phyloP scores from a whole-genome alignment of 2,888 invertebrate genomes.

The Diachrysia chrysitis region DNA sequence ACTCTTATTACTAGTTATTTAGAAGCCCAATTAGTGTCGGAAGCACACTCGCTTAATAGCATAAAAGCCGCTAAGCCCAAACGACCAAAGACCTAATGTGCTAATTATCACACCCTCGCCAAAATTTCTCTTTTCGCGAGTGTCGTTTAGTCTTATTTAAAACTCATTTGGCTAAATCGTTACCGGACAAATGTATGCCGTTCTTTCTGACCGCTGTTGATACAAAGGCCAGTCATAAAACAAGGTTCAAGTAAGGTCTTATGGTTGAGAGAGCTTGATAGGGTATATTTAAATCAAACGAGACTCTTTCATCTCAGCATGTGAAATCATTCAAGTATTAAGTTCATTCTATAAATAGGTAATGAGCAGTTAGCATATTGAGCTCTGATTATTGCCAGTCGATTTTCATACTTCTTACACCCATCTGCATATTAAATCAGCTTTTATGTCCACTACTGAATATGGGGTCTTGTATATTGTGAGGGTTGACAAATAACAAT shows the following conservation, averaged over 20 bases:
- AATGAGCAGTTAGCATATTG: background rate
- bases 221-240: background rate
- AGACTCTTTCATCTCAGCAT: background rate
- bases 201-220: background rate
- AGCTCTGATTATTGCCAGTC: background rate
- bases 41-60: background rate
- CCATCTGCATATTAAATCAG: background rate
- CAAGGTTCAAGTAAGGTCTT: conserved; percentile 1
- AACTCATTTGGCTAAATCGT: conserved; percentile 1
- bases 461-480: background rate
- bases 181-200: background rate
- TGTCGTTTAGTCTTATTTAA: background rate
- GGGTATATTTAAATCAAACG: background rate
- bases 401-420: background rate
- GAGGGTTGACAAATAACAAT: conserved; percentile 7
- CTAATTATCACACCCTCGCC: conserved; percentile 11
- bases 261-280: background rate
- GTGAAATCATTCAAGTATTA: background rate
- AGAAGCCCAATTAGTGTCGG: conserved; percentile 6
- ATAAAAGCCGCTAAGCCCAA: background rate
- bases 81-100: conserved; percentile 12
- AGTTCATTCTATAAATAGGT: background rate
- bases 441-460: background rate
- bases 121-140: conserved; percentile 7
- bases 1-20: background rate